Percentiles rank a stretch among this genome's conserved stretches.
These are phyloP conservation scores for Girardia tigrina DNA, from an alignment of 2,888 invertebrate genomes.

Conservation along the genomic window DNA sequence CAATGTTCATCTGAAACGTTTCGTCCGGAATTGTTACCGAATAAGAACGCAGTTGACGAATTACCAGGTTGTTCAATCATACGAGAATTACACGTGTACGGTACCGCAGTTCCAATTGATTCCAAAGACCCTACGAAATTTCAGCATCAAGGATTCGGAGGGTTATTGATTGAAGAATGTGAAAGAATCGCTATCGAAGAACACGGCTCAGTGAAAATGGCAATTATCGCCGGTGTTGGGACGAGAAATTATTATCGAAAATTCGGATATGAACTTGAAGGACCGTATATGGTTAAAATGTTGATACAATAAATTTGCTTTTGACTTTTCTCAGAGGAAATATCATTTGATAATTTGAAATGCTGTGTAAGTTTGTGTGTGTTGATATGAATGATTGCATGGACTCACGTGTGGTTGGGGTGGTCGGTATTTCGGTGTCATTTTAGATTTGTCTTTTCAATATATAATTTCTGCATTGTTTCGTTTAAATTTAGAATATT, in stretches of 20 bases:
- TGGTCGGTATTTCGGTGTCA: no score
- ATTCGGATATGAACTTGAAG: conserved; percentile 86
- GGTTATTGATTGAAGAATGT: conserved; percentile 94
- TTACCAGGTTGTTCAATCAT: conserved; percentile 65
- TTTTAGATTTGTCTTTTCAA: no score
- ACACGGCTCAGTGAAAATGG: conserved; percentile 76
- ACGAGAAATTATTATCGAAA: conserved; percentile 93
- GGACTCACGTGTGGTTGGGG: no score
- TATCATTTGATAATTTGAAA: no score
- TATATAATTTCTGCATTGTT: no score
- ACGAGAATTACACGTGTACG: conserved; percentile 90
- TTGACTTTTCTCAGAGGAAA: not conserved
- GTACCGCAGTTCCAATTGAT: conserved; percentile 86
- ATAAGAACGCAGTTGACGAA: conserved; percentile 27
- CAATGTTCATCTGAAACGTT: conserved; percentile 71
- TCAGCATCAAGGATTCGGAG: conserved; percentile 92
- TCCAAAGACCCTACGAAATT: conserved; percentile 86
- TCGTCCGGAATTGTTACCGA: conserved; percentile 59
- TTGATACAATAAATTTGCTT: conserved; percentile 38
- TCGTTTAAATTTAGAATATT: no score
- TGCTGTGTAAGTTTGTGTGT: no score
- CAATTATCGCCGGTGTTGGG: conserved; percentile 91
- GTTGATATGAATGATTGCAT: no score
- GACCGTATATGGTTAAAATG: conserved; percentile 86
- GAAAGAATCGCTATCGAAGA: conserved; percentile 80